A percentile compares a stretch with the other conserved stretches of the same genome.
phyloP scores from a whole-genome alignment of 2,888 invertebrate species.

The Exephanes ischioxanthus region DNA sequence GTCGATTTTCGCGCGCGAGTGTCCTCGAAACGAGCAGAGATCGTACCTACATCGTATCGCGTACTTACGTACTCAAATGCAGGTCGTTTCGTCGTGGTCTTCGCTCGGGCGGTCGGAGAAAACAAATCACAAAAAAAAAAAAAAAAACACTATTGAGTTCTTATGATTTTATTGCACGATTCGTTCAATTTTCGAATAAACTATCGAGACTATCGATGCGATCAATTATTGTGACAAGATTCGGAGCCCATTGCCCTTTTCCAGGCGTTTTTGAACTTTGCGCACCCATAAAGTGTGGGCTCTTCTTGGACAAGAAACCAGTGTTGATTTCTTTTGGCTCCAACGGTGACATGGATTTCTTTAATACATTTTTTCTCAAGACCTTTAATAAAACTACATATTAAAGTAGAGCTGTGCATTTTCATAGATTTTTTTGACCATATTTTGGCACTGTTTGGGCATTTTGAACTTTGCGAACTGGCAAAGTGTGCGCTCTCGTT shows the following conservation, averaged over 20 bases:
- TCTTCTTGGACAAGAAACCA: no score
- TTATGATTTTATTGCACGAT: background rate
- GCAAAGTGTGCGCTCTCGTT: no score
- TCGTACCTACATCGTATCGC: slow-evolving; percentile 15
- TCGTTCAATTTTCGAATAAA: background rate
- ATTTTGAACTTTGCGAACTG: no score
- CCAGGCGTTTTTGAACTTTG: no score
- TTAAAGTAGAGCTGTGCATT: background rate
- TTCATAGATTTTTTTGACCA: background rate
- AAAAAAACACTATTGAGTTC: background rate
- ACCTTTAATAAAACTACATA: no score
- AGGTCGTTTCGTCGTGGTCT: background rate
- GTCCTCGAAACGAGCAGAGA: slow-evolving; percentile 42
- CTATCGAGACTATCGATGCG: background rate
- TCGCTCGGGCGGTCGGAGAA: background rate
- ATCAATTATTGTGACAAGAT: background rate
- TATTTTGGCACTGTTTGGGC: no score
- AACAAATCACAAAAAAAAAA: background rate
- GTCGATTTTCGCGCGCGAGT: slow-evolving; percentile 60
- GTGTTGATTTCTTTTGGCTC: no score
- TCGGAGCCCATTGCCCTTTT: no score
- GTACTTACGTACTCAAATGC: slow-evolving; percentile 6
- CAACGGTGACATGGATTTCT: no score
- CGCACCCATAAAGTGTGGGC: no score
- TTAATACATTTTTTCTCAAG: no score